phyloP scores from a whole-genome alignment of 2,113 vertebrate species.

The Aspiorhynchus laticeps region DNA sequence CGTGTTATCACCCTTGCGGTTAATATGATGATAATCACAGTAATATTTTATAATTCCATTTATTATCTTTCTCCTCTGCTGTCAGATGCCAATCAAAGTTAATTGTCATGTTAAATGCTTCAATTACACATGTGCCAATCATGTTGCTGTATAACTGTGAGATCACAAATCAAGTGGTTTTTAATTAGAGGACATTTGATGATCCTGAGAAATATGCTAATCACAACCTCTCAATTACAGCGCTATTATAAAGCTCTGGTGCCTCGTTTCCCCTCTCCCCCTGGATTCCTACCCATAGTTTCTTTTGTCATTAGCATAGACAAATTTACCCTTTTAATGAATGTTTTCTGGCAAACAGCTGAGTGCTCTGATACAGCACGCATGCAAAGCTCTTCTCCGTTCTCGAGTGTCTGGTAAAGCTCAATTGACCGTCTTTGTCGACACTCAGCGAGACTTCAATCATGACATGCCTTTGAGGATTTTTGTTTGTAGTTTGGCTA shows the following conservation, averaged over 20 bases:
- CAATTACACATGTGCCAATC: constrained; percentile 58
- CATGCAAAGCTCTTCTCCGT: constrained; percentile 28
- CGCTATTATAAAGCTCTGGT: constrained; percentile 50
- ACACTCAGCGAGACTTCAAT: constrained; percentile 34
- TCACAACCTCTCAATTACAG: constrained; percentile 59
- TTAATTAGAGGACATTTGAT: constrained; percentile 59
- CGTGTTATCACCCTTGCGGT: constrained; percentile 39
- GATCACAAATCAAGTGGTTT: constrained; percentile 55
- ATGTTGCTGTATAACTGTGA: constrained; percentile 43
- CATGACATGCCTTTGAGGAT: not conserved
- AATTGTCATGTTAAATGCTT: constrained; percentile 57
- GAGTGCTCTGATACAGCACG: constrained; percentile 15
- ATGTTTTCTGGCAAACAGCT: constrained; percentile 54
- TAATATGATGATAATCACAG: constrained; percentile 59
- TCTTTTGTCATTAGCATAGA: constrained; percentile 49
- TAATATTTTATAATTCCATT: constrained; percentile 50
- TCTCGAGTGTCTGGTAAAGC: constrained; percentile 41
- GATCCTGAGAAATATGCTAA: constrained; percentile 62
- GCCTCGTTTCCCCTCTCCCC: constrained; percentile 35
- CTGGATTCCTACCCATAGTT: constrained; percentile 33
- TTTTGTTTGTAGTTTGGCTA: constrained; percentile 31
- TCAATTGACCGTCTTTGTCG: constrained; percentile 31
- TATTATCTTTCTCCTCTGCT: constrained; percentile 52
- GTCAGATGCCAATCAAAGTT: constrained; percentile 57
- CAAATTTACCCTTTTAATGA: constrained; percentile 43